phyloP scores from a whole-genome alignment of 2,888 invertebrate species.

The Brenthis hecate region DNA sequence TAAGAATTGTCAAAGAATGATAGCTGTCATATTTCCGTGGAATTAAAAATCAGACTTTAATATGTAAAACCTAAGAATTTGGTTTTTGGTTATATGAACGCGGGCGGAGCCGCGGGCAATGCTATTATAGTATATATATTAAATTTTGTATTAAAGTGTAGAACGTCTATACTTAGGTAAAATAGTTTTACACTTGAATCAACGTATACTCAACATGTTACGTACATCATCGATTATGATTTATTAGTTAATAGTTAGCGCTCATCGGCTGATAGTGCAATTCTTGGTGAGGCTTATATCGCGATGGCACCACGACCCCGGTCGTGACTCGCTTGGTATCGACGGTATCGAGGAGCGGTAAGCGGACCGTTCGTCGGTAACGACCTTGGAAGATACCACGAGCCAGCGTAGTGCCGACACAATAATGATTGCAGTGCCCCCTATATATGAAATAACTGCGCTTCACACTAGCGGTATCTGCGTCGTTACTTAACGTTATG shows the following conservation, averaged over 20 bases:
- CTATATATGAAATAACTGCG: constrained; percentile 24
- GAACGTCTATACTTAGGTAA: neutral
- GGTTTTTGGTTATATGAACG: too few relatives aligned
- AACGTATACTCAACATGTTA: neutral
- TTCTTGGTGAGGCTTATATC: constrained; percentile 47
- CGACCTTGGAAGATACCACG: constrained; percentile 68
- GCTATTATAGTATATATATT: too few relatives aligned
- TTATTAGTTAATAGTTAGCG: constrained; percentile 10
- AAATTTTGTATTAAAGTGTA: too few relatives aligned
- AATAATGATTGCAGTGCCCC: constrained; percentile 51
- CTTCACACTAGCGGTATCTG: constrained; percentile 32
- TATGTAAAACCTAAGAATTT: too few relatives aligned
- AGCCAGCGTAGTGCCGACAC: constrained; percentile 58
- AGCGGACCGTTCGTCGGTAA: constrained; percentile 66
- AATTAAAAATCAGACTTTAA: too few relatives aligned
- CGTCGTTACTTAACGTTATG: neutral
- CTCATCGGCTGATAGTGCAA: constrained; percentile 47
- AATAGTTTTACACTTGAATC: neutral
- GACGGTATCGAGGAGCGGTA: constrained; percentile 53
- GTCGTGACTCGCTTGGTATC: constrained; percentile 60
- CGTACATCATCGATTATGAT: constrained; percentile 8
- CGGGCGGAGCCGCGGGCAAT: too few relatives aligned
- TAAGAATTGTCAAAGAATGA: too few relatives aligned
- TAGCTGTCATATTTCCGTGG: too few relatives aligned
- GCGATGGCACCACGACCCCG: constrained; percentile 51